These are phyloP conservation scores for Asarcornis scutulata DNA, from an alignment of 2,113 vertebrate species.

Conservation along the genomic window DNA sequence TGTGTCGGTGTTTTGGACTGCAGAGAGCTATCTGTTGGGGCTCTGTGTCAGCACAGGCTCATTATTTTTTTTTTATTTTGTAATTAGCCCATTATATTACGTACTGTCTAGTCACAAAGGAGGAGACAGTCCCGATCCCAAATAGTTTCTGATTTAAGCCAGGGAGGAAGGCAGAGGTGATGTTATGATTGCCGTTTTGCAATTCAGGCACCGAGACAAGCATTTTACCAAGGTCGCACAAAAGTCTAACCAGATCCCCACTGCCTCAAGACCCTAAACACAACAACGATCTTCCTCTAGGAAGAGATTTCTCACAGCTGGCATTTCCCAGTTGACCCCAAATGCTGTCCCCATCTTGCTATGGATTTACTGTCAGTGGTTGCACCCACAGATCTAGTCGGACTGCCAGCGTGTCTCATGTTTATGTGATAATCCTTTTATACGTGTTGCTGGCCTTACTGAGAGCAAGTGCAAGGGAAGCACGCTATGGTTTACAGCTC, in stretches of 20 bases:
- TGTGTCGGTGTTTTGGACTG: neutral
- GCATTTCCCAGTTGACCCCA: neutral
- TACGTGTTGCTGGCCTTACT: neutral
- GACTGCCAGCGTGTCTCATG: neutral
- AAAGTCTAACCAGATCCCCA: neutral
- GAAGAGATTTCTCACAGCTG: neutral
- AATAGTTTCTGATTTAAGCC: neutral
- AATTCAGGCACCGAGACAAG: neutral
- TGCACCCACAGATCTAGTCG: neutral
- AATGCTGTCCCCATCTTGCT: neutral
- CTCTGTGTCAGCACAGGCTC: neutral
- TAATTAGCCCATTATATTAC: conserved; percentile 10
- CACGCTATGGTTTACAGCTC: neutral
- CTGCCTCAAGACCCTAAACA: neutral
- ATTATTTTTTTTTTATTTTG: neutral
- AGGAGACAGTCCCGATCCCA: neutral
- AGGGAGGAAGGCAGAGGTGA: neutral
- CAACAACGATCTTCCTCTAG: neutral
- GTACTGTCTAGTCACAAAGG: neutral
- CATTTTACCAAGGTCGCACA: neutral
- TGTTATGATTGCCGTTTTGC: neutral
- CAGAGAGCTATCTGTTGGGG: neutral
- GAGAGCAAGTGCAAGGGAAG: conserved; percentile 9
- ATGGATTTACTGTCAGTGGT: neutral
- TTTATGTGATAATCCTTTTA: neutral